Base-by-base conservation (phyloP, 2,113 vertebrate species). In the Shinisaurus crocodilurus region DNA sequence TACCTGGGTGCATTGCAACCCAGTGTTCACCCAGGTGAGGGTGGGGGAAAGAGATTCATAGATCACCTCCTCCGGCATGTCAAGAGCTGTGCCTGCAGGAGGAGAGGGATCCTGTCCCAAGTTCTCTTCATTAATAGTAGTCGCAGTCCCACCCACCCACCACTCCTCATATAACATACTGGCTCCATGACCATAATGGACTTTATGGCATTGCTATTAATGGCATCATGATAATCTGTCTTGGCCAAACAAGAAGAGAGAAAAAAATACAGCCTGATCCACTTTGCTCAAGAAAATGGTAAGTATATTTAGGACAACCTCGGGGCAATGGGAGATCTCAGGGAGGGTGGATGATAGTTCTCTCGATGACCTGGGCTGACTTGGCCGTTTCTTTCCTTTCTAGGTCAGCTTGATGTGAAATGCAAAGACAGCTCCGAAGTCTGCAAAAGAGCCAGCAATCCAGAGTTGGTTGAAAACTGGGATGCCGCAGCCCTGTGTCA, bases 391-490 rank as follows among this genome's bases (percentile, higher is more conserved):
- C 91, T 88, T 94, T 94, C 2, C 85, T 98, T 98, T 98, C 97
- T 97, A 97, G 98, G 98, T 98, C 96, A 97, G 93, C 81, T 48
- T 98, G 98, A 98, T 95, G 93, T 98, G 96, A 95, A 97, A 97
- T 91, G 96, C 96, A 94, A 95, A 98, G 97, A 98, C 97, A 97
- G 96, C 91, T 96, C 92, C 97, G 95, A 96, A 96, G 96, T 97
- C 94, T 95, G 95, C 96, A 93, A 95, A 96, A 96, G 96, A 97
- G 90, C 16, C 45, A 95, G 94, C 95, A 92, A 97, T 95, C 88
- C 98, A 95, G 87, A 95, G 94, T 92, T 90, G 92, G 90, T 94
- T 96, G 89, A 63, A 87, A 93, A 95, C 92, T 94, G 95, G 96
- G 93, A 95, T 95, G 97, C 80, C 91, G 97, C 89, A 97, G 48